Base-by-base conservation (phyloP, 2,113 vertebrate genomes). In the Phoxinus phoxinus region DNA sequence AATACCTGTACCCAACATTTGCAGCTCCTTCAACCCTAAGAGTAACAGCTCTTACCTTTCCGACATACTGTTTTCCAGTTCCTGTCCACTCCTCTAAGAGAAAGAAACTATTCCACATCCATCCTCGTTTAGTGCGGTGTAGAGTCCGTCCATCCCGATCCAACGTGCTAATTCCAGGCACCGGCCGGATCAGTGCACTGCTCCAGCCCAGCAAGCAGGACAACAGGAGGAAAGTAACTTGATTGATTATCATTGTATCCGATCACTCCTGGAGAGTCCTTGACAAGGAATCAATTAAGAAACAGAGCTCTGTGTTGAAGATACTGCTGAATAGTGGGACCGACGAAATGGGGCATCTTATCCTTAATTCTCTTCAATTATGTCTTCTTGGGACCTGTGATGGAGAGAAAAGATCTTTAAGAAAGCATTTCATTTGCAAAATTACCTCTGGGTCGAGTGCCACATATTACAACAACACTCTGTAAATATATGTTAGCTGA, bases 91-190 rank as follows among this genome's bases (percentile, higher is more conserved):
- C 98, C 91, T 99, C 98, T 76, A 99, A 93, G 89, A 99, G 94
- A 94, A 99, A 99, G 95, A 99, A 99, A 87, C 99, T 98, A 93
- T 99, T 99, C 98, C 98, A 99, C 98, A 99, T 99, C 98, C 98
- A 99, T 84, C 98, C 97, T 30, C 98, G 95, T 85, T 99, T 99
- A 91, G 93, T 95, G 12, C 98, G 97, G 76, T 95, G 96, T 6
- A 99, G 94, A 48, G 93, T 90, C 93, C 93, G 94, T 75, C 94
- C 95, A 23, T 94, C 94, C 41, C 92, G 92, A 83, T 95, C 94
- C 21, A 91, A 83, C 87, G 92, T 89, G 78, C 89, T 91, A 88
- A 93, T 88, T 89, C 92, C 91, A 92, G 92, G 94, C 91, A 93
- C 92, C 53, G 93, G 89, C 4, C 88, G 85, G 82, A 94, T 93